Percentiles rank a stretch among this genome's conserved stretches.
Evolutionary conservation across 1,140 invertebrate species (phyloP).

Genomic region (Ceratitis capitata): DNA sequence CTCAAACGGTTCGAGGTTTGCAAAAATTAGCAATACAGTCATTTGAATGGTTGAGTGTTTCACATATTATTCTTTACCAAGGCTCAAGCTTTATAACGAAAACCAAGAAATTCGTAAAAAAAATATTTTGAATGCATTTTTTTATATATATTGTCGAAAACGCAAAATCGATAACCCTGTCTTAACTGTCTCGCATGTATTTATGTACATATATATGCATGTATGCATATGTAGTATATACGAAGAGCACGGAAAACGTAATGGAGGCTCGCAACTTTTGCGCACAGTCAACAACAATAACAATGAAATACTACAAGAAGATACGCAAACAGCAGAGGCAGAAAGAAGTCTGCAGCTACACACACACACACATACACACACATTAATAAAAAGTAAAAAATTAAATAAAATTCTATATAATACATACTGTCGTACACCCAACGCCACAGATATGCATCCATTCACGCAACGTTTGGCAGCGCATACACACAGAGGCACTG

Average conservation of each 20-base stretch:
- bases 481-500: not conserved
- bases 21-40: too few relatives aligned
- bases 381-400: not conserved
- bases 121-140: too few relatives aligned
- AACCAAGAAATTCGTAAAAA: too few relatives aligned
- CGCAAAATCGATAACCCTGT: too few relatives aligned
- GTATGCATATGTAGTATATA: not conserved
- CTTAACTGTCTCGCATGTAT: too few relatives aligned
- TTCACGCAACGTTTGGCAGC: conserved; percentile 6
- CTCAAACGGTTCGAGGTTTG: too few relatives aligned
- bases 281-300: not conserved
- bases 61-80: too few relatives aligned
- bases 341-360: not conserved
- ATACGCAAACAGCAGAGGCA: too few relatives aligned
- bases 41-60: too few relatives aligned
- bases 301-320: not conserved
- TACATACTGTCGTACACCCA: not conserved
- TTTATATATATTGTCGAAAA: too few relatives aligned
- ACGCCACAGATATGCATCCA: conserved; percentile 13
- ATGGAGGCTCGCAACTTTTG: conserved; percentile 31
- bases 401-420: not conserved
- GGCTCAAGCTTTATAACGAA: too few relatives aligned
- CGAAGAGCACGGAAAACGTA: not conserved
- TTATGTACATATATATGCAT: not conserved
- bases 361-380: not conserved